A percentile compares a stretch with the other conserved stretches of the same genome.
phyloP scores from a whole-genome alignment of 2,888 invertebrate species.

The Lepidonotus clava region DNA sequence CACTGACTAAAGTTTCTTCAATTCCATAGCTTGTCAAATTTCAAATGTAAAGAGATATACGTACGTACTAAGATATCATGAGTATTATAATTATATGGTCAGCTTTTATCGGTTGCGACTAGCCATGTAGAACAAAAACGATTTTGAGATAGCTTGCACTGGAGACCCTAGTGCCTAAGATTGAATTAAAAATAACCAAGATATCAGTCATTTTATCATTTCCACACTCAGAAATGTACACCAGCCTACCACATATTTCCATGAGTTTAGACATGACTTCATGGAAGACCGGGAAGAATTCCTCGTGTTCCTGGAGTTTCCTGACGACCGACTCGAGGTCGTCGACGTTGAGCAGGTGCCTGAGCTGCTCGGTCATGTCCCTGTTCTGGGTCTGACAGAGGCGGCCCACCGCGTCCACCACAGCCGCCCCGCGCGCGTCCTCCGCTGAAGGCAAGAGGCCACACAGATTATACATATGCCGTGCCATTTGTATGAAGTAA shows the following conservation, averaged over 20 bases:
- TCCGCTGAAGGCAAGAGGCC: not conserved
- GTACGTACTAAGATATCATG: no score
- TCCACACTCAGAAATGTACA: not conserved
- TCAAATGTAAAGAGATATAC: no score
- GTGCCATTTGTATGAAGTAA: not conserved
- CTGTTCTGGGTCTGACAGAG: constrained; percentile 73
- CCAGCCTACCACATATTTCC: constrained; percentile 72
- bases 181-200: not conserved
- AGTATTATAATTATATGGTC: no score
- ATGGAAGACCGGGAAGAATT: constrained; percentile 77
- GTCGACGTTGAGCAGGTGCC: constrained; percentile 74
- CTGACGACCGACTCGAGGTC: constrained; percentile 75
- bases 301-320: constrained; percentile 74
- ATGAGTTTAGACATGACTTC: constrained; percentile 74
- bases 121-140: no score
- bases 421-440: not conserved
- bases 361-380: constrained; percentile 74
- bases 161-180: no score
- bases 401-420: constrained; percentile 75
- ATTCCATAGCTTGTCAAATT: no score
- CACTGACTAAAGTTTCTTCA: no score
- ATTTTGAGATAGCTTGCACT: no score
- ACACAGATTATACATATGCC: not conserved
- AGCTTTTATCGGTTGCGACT: no score
- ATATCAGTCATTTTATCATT: not conserved